These are phyloP conservation scores for Hemicrepidius hirtus DNA, from an alignment of 2,888 invertebrate species.

Conservation along the genomic window DNA sequence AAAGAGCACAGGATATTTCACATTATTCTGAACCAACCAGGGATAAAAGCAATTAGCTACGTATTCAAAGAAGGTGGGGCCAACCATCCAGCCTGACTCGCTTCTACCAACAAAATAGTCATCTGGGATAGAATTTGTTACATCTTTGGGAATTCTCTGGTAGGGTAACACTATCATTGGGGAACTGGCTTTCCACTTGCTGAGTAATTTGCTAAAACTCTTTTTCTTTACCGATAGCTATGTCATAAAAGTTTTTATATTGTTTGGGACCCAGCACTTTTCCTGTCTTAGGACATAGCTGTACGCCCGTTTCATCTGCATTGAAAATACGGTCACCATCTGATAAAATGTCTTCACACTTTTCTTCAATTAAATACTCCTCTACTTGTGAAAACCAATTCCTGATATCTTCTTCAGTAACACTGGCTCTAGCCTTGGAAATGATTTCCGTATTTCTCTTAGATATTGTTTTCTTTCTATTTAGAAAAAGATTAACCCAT, in stretches of 20 bases:
- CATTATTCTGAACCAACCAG: slow-evolving; percentile 9
- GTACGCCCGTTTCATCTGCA: slow-evolving; percentile 5
- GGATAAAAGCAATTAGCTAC: slow-evolving; percentile 12
- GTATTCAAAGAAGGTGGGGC: slow-evolving; percentile 27
- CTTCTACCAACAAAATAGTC: slow-evolving; percentile 4
- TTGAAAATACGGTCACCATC: no score
- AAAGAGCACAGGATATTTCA: slow-evolving; percentile 12
- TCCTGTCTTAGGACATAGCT: slow-evolving; percentile 11
- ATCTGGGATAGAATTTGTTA: neutral
- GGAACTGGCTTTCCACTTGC: neutral
- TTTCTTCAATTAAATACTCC: slow-evolving; percentile 11
- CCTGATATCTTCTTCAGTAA: neutral
- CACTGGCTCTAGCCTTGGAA: neutral
- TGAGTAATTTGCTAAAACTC: slow-evolving; percentile 3
- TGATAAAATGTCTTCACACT: no score
- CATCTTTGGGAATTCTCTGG: slow-evolving; percentile 10
- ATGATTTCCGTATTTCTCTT: slow-evolving; percentile 11
- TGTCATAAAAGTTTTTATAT: slow-evolving; percentile 3
- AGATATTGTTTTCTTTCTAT: neutral
- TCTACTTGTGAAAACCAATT: slow-evolving; percentile 8
- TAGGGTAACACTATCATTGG: slow-evolving; percentile 6
- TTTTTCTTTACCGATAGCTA: slow-evolving; percentile 4
- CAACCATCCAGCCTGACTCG: slow-evolving; percentile 21
- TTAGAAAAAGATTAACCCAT: slow-evolving; percentile 3
- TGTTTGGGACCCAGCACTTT: slow-evolving; percentile 3